Base-by-base conservation (phyloP, 2,888 invertebrate genomes). In the Euphydryas editha region DNA sequence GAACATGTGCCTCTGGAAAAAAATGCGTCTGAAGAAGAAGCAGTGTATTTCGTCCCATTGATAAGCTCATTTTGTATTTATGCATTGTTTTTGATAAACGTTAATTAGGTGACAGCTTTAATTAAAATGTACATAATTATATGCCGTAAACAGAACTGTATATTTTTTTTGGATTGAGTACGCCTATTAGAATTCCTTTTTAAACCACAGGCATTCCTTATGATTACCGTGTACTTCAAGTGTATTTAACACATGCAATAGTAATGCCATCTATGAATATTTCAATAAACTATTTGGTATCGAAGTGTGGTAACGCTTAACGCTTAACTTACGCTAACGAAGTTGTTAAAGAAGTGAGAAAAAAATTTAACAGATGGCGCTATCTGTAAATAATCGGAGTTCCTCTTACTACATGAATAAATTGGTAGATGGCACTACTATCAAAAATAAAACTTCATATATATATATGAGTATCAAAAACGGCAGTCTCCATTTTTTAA, bases 1-100 rank as follows among this genome's bases (percentile, higher is more conserved):
- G 17, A 65, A 30, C 51, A 71, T 21, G 70, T 72, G 15, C 64
- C 68, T 0, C 72, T 75, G 24, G 62, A 65, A 36, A 67, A 47
- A n/a, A 67, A 47, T 20, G 17, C 42, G 1, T 13, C 13, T 17
- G 42, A 17, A 44, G 44, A 39, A 63, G 36, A 51, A 39, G 51
- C 49, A 24, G 56, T 55, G 55, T 47, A 59, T 36, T 15, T 17
- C 2, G 17, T 49, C 46, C 11, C 59, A 20, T n/a, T 17, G 20
- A 42, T 65, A 20, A 42, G 42, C 10, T 15, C 5, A 13, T 39
- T 65, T 18, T 18, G 7, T 59, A 39, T 55, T n/a, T 18, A 18
- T 47, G 55, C 11, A 10, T 39, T 39, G 1, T 30, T 30, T 4
- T 2, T 30, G 4, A 30, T 30, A 30, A 30, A 30, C 8, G 6